Percentiles rank a stretch among this genome's conserved stretches.
Conservation (phyloP, 2,113 vertebrate species). For the Scolopax mira region DNA sequence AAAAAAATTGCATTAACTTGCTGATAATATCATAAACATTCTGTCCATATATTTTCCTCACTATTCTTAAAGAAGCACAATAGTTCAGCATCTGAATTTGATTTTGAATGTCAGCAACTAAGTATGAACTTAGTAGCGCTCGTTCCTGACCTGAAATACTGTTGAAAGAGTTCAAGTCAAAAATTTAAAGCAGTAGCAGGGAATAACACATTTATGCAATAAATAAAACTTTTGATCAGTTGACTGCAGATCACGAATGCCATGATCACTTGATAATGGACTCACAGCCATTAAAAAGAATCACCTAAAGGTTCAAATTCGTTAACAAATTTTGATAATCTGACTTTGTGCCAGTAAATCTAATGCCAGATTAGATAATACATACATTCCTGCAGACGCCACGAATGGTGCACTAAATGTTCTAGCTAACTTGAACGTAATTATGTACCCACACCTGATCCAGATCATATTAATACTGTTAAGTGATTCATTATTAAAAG, state of each 20-base stretch:
- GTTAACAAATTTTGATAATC: not conserved
- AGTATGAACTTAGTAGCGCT: not conserved
- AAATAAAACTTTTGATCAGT: not conserved
- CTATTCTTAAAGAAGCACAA: not conserved
- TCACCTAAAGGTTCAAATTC: not conserved
- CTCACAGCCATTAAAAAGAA: not conserved
- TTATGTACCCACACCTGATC: not conserved
- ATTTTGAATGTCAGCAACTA: not conserved
- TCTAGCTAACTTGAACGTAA: not conserved
- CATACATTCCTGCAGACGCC: not conserved
- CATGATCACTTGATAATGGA: rapidly evolving
- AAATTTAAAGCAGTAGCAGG: not conserved
- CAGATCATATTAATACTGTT: not conserved
- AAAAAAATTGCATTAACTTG: not conserved
- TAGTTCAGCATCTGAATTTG: not conserved
- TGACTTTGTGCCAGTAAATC: not conserved
- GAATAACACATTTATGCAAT: not conserved
- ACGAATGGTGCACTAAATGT: not conserved
- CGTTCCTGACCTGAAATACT: not conserved
- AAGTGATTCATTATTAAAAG: not conserved
- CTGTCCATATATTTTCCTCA: not conserved
- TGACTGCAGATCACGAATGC: not conserved
- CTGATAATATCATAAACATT: not conserved
- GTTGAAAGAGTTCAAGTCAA: not conserved
- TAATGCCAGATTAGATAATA: not conserved